Evolutionary conservation across 1,140 invertebrate species (phyloP), one percentile per base, ranked within the genome.

Genomic region (Sarcophaga bullata): DNA sequence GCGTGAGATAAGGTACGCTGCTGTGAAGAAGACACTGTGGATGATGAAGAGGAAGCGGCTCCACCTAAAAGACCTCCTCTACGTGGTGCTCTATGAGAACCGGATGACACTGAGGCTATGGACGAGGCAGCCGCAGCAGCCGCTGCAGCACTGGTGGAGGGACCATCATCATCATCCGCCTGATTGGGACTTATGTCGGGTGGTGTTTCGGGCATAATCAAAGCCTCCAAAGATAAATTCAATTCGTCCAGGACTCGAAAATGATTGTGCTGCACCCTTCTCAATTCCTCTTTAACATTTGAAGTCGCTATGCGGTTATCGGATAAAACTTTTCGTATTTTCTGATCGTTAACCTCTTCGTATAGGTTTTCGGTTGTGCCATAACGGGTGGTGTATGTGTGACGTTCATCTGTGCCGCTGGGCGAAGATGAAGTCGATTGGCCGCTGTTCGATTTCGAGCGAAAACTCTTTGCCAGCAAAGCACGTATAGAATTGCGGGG

Each of bases 291-390:
- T 48, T 92, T 92, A 84, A 91, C 92, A 84, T 93, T 92, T 8
- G 93, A 90, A 9, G 92, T 93, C 83, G 93, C 92, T 37, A 93
- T 90, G 5, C 88, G 85, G 54, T 88, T 88, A 83, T 90, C 88
- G 62, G 92, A 90, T 86, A 92, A 78, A 86, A 92, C 89, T 84
- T 91, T 88, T 90, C 91, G 81, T 90, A 92, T 84, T 91, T 89
- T 90, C 81, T 90, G 92, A 82, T 94, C 93, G 82, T 92, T 95
- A 81, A 97, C 96, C 92, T 97, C 95, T 91, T 96, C 95, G 89
- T 97, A 97, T 85, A 97, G 96, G 86, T 97, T 97, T 91, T 97
- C 95, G 87, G 95, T 95, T 47, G 95, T 95, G 25, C 95, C 95
- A 86, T 96, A 95, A 83, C 94, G 92, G 8, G 94, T 95, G 37